Evolutionary conservation across 2,888 invertebrate genomes (phyloP).

Genomic region (Tetramorium bicarinatum): DNA sequence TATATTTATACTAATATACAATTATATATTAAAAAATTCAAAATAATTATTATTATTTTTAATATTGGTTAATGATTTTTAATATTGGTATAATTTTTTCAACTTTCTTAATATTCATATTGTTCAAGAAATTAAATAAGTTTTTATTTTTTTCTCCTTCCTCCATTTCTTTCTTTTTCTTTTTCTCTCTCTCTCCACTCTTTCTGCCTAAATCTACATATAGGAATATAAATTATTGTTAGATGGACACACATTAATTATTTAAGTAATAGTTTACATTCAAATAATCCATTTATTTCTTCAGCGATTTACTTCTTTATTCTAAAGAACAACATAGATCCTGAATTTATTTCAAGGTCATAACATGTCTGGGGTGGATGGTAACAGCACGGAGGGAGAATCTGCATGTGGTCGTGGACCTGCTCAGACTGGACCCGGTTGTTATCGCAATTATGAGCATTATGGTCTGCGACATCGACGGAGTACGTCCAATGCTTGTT

Average conservation of each 20-base stretch:
- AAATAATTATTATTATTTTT: not conserved
- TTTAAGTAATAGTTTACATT: not conserved
- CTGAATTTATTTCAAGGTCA: constrained; percentile 89
- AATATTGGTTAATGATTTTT: too few relatives aligned
- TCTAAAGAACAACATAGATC: constrained; percentile 57
- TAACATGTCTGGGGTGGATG: constrained; percentile 96
- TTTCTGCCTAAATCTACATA: not conserved
- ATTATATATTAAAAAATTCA: too few relatives aligned
- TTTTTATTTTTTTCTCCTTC: not conserved
- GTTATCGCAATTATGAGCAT: constrained; percentile 93
- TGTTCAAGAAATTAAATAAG: too few relatives aligned
- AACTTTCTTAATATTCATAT: too few relatives aligned
- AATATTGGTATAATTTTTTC: too few relatives aligned
- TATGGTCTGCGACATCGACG: constrained; percentile 87
- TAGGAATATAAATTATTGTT: not conserved
- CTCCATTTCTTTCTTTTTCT: not conserved
- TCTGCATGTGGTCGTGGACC: constrained; percentile 89
- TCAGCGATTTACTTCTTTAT: not conserved
- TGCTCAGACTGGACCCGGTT: constrained; percentile 92
- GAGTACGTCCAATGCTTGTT: constrained; percentile 87
- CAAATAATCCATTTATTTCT: not conserved
- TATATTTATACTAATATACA: too few relatives aligned
- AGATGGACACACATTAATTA: not conserved
- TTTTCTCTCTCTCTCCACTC: not conserved
- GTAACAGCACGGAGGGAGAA: constrained; percentile 93